Conservation (phyloP, 2,888 invertebrate genomes). For the Kuschelorhynchus macadamiae region DNA sequence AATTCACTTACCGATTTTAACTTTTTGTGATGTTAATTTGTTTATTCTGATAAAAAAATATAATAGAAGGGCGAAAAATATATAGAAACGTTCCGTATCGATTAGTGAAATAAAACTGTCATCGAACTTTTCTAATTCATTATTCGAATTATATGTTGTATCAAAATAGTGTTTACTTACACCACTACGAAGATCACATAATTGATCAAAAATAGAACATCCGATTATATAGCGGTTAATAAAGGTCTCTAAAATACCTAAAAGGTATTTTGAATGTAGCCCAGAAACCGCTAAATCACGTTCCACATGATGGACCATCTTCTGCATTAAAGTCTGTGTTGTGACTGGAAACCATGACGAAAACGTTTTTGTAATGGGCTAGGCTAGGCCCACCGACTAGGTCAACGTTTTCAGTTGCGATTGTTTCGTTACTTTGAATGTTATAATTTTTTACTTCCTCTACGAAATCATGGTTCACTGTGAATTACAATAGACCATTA, state of each 20-base stretch:
- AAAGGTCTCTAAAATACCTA: not conserved
- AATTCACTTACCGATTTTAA: too few species aligned
- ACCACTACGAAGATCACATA: too few species aligned
- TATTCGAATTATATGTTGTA: too few species aligned
- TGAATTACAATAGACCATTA: slow-evolving; percentile 11
- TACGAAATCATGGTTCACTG: slow-evolving; percentile 15
- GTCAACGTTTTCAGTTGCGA: slow-evolving; percentile 34
- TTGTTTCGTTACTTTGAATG: slow-evolving; percentile 28
- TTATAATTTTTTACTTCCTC: slow-evolving; percentile 38
- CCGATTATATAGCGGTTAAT: too few species aligned
- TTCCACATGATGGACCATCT: slow-evolving; percentile 34
- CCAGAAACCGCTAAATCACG: slow-evolving; percentile 32
- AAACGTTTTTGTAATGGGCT: slow-evolving; percentile 42
- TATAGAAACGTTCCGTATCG: too few species aligned
- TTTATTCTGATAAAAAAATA: too few species aligned
- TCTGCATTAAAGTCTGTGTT: slow-evolving; percentile 38
- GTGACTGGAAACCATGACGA: slow-evolving; percentile 41
- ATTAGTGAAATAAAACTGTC: too few species aligned
- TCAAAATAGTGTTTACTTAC: too few species aligned
- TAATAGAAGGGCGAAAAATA: too few species aligned
- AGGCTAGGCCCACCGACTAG: slow-evolving; percentile 26
- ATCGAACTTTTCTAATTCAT: too few species aligned
- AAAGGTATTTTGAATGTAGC: slow-evolving; percentile 15
- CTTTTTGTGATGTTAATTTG: too few species aligned
- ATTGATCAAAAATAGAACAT: too few species aligned